Base-by-base conservation (phyloP, 2,113 vertebrate species). In the Menidia beryllina region DNA sequence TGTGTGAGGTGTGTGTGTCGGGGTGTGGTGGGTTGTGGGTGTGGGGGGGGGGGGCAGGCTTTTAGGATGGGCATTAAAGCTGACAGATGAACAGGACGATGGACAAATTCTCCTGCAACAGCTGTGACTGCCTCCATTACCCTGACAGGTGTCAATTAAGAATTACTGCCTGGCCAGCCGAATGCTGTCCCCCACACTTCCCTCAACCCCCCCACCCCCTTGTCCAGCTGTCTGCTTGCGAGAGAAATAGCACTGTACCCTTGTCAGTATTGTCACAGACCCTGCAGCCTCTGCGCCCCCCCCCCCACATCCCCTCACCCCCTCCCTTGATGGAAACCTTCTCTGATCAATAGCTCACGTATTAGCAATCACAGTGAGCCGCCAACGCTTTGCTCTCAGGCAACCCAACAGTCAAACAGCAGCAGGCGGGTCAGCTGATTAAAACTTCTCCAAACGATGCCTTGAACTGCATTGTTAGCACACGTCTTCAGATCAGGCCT, bases 91-190 rank as follows among this genome's bases (percentile, higher is more conserved):
- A 96, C 95, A 95, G 95, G 94, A 94, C 86, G 94, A 95, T 94
- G 94, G 94, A 94, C 94, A 89, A 82, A 95, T 95, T 95, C 94
- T 95, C 94, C 93, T 88, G 91, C 95, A 95, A 95, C 97, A 97
- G 96, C 97, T 98, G 97, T 95, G 95, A 93, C 91, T 86, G 89
- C 86, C 76, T 62, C 89, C 91, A 93, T 93, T 93, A 93, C 82
- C 96, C 95, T 98, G 98, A 99, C 97, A 98, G 97, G 96, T 99
- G 98, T 99, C 98, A 99, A 99, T 99, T 99, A 99, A 99, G 97
- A 99, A 98, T 98, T 98, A 98, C 96, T 97, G 97, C 96, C 93
- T 95, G 95, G 94, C 94, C 78, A 69, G 85, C 75, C 73, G 77
- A 83, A 69, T 59, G 72, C 83, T 74, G 77, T 69, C 55, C 73